Evolutionary conservation across 2,888 invertebrate species (phyloP), one percentile per base, ranked within the genome.

Genomic region (Scelioninae gen. 2): DNA sequence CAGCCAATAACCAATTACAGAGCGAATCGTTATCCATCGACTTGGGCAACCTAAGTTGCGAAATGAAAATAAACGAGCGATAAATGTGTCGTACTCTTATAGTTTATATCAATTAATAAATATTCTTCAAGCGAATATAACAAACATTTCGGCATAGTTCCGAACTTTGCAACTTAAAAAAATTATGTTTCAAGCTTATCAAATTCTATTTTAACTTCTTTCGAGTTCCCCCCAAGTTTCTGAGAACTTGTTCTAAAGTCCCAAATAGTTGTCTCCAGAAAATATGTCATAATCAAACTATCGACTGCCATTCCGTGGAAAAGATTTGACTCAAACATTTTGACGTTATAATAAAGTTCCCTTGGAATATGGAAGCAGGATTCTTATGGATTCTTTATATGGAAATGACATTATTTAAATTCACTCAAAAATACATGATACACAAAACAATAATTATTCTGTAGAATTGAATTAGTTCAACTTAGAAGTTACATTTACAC

Each of bases 281-380:
- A 63, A 63, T 53, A 53, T 63, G 63, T 63, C 52, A 43, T 31
- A 63, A 50, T 63, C 61, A 31, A 43, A 50, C 19, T 63, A 63
- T 63, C 52, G 52, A 45, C 61, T 43, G 25, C 28, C n/a, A n/a
- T 53, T 61, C 19, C 7, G 6, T 7, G 13, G n/a, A 5, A 11
- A 6, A 53, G 22, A 39, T 53, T 39, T 53, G 4, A 15, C 35
- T 11, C 33, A 35, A 52, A 15, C 7, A 37, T 35, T 52, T 52
- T 37, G 35, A 52, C 35, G 52, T 52, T 52, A 35, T 22, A 52
- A 52, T 48, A 46, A 25, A 46, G 43, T n/a, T 19, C 19, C 19
- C 2, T 4, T 19, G 35, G 35, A 13, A 35, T 52, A 35, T 25
- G 18, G 10, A 11, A 10, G 11, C 1, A 11, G n/a, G 18, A 3